phyloP scores from a whole-genome alignment of 2,797 vertebrate species.

The Ambastaia sidthimunki region DNA sequence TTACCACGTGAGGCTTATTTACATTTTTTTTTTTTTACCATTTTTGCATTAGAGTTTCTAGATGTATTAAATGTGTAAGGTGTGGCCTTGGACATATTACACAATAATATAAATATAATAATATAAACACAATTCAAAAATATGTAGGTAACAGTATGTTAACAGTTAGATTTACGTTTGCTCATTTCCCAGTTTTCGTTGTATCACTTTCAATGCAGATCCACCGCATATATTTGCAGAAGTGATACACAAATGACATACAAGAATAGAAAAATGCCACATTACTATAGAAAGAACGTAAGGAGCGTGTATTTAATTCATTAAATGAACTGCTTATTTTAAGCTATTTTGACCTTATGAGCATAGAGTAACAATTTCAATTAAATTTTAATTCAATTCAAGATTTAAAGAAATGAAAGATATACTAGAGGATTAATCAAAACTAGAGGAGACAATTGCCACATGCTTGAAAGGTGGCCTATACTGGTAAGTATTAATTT shows the following conservation, averaged over 20 bases:
- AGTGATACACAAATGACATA: slow-evolving; percentile 18
- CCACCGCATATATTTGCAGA: slow-evolving; percentile 21
- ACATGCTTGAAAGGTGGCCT: not conserved
- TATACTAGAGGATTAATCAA: too few species aligned
- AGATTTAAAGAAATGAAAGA: too few species aligned
- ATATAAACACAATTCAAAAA: too few species aligned
- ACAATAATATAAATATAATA: too few species aligned
- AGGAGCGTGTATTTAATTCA: not conserved
- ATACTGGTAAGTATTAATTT: not conserved
- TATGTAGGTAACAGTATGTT: too few species aligned
- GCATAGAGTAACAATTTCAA: not conserved
- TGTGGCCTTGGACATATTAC: not conserved
- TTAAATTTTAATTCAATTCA: too few species aligned
- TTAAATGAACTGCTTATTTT: not conserved
- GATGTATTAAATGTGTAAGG: too few species aligned
- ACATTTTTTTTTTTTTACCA: too few species aligned
- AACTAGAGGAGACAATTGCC: too few species aligned
- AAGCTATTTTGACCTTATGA: not conserved
- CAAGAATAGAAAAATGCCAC: not conserved
- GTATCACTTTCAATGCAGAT: slow-evolving; percentile 12
- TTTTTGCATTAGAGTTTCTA: too few species aligned
- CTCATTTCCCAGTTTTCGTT: slow-evolving; percentile 4
- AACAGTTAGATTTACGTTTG: not conserved
- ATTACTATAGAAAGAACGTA: not conserved
- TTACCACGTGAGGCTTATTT: too few species aligned